Conservation (phyloP, 2,113 vertebrate species). For the human region GRCh38 chr13:44077001-44077500, state of each 20-base stretch:
- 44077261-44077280: background rate
- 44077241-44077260: background rate
- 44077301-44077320: background rate
- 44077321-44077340: conserved; percentile 30
- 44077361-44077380: background rate
- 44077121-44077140: background rate
- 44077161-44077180: background rate
- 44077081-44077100: background rate
- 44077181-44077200: background rate
- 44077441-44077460: background rate
- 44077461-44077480: background rate
- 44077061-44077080: background rate
- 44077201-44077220: background rate
- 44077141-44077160: background rate
- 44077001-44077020: background rate
- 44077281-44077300: background rate
- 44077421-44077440: background rate
- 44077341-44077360: background rate
- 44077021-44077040: background rate
- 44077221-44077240: background rate
- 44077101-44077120: background rate
- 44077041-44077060: background rate
- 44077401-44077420: background rate
- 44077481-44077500: background rate
- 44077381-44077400: background rate